Evolutionary conservation across 2,797 vertebrate species (phyloP).

Genomic region (Arremon aurantiirostris): DNA sequence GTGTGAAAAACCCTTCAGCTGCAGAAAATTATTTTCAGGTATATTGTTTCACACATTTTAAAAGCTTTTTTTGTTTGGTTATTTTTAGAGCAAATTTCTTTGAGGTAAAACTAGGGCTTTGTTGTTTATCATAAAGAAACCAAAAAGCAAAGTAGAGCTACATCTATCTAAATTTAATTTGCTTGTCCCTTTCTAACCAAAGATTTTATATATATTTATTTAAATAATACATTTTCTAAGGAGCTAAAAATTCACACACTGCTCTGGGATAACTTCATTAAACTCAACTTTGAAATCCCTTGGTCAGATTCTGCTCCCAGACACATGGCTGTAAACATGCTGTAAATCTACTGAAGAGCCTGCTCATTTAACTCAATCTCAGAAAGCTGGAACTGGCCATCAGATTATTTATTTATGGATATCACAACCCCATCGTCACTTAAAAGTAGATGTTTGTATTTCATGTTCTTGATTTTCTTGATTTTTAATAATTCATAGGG

Average conservation of each 20-base stretch:
- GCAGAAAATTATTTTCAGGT: not conserved
- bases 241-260: not conserved
- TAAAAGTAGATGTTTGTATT: constrained; percentile 62
- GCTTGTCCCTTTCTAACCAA: not conserved
- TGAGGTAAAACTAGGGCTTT: not conserved
- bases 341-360: constrained; percentile 13
- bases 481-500: constrained; percentile 57
- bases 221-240: constrained; percentile 27
- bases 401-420: constrained; percentile 41
- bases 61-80: not conserved
- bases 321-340: not conserved
- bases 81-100: not conserved
- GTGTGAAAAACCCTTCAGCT: not conserved
- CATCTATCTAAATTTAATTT: constrained; percentile 17
- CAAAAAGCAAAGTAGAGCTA: not conserved
- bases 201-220: not conserved
- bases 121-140: not conserved
- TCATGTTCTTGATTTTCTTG: constrained; percentile 56
- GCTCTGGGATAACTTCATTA: constrained; percentile 10
- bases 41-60: not conserved
- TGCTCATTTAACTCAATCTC: not conserved
- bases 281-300: constrained; percentile 4
- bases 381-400: not conserved
- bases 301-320: constrained; percentile 7
- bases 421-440: constrained; percentile 5